Evolutionary conservation across 2,888 invertebrate species (phyloP).

Genomic region (Andrena minutula): DNA sequence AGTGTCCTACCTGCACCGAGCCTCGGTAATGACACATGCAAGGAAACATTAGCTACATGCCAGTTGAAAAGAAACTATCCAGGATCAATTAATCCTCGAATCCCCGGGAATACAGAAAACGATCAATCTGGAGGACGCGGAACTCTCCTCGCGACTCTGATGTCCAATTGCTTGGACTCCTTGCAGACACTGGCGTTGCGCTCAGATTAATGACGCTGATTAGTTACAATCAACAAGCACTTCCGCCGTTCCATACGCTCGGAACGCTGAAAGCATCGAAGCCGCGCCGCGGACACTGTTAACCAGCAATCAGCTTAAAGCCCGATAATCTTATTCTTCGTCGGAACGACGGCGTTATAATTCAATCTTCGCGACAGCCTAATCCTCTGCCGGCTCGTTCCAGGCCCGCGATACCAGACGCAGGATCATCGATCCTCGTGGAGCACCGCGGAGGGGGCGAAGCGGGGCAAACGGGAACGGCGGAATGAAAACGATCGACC

Average conservation of each 20-base stretch:
- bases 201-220: conserved; percentile 50
- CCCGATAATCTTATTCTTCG: conserved; percentile 44
- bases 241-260: conserved; percentile 40
- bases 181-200: conserved; percentile 14
- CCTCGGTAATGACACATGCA: no score
- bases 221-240: conserved; percentile 55
- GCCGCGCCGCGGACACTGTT: conserved; percentile 1
- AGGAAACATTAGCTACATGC: no score
- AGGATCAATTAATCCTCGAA: conserved; percentile 23
- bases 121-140: conserved; percentile 30
- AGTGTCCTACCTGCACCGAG: no score
- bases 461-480: background rate
- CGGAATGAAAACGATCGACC: conserved; percentile 53
- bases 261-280: background rate
- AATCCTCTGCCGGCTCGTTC: conserved; percentile 35
- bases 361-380: conserved; percentile 55
- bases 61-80: background rate
- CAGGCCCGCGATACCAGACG: conserved; percentile 20
- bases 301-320: conserved; percentile 31
- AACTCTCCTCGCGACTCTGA: background rate
- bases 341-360: conserved; percentile 43
- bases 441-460: background rate
- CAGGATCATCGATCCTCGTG: conserved; percentile 41
- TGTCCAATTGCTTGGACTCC: conserved; percentile 34
- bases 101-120: conserved; percentile 23